These are phyloP conservation scores for Zosterops borbonicus DNA, from an alignment of 2,113 vertebrate genomes.

Conservation along the genomic window DNA sequence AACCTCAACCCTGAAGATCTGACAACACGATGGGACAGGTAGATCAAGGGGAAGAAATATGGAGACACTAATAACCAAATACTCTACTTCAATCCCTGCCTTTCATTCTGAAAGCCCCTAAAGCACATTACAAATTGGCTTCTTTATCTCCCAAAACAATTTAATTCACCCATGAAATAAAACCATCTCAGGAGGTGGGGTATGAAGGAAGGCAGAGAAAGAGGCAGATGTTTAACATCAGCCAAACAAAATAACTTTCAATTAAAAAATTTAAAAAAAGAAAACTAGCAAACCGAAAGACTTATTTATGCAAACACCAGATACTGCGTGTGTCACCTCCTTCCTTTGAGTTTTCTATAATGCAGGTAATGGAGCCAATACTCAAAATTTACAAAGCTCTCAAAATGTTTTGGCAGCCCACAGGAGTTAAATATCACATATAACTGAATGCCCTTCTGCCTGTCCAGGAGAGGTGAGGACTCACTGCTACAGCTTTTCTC, in stretches of 20 bases:
- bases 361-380: not conserved
- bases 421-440: not conserved
- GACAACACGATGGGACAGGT: conserved; percentile 2
- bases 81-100: not conserved
- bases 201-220: not conserved
- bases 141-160: conserved; percentile 2
- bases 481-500: not conserved
- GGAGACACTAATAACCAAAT: conserved; percentile 35
- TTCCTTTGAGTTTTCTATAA: not conserved
- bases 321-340: not conserved
- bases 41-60: conserved; percentile 51
- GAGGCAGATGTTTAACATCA: conserved; percentile 1
- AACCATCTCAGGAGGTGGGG: not conserved
- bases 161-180: conserved; percentile 7
- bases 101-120: conserved; percentile 30
- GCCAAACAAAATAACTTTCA: not conserved
- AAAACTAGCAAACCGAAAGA: not conserved
- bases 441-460: not conserved
- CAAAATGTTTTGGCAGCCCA: not conserved
- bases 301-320: not conserved
- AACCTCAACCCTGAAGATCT: conserved; percentile 8
- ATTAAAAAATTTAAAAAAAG: too few relatives aligned
- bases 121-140: conserved; percentile 37
- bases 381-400: not conserved
- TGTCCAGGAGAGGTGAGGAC: not conserved